Percentiles rank a stretch among this genome's conserved stretches.
Evolutionary conservation across 30 jellyfish, hydroid and myxozoan species (phyloP).

Genomic region (Sanderia malayensis): DNA sequence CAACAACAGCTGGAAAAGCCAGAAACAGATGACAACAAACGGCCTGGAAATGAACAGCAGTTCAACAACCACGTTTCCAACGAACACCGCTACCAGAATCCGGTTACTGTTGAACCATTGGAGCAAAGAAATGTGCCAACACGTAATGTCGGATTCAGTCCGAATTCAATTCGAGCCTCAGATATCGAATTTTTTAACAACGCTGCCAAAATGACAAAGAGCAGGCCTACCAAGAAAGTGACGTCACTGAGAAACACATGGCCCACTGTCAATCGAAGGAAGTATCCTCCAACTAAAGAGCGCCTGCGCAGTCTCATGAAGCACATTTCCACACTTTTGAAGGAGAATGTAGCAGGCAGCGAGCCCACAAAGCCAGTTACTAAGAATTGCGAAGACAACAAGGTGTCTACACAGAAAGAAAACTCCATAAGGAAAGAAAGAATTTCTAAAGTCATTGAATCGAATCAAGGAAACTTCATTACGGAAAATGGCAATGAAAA

Average conservation of each 20-base stretch:
- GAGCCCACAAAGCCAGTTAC: neutral
- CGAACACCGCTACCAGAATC: neutral
- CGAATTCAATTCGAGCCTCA: neutral
- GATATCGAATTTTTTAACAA: constrained; percentile 1
- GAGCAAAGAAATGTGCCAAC: neutral
- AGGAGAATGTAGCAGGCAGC: neutral
- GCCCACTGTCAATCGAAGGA: neutral
- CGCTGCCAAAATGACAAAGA: neutral
- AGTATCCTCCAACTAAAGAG: neutral
- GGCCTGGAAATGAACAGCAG: neutral
- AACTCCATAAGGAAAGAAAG: neutral
- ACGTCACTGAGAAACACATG: neutral
- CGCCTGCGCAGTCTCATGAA: neutral
- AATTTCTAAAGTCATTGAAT: too few relatives aligned
- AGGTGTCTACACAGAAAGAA: neutral
- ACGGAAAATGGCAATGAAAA: too few relatives aligned
- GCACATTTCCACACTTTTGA: neutral
- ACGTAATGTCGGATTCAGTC: neutral
- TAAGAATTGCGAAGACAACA: neutral
- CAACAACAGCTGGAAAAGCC: too few relatives aligned
- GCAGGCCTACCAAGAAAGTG: neutral
- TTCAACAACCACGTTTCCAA: constrained; percentile 2
- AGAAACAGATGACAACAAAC: neutral
- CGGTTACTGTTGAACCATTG: neutral
- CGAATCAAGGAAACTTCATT: too few relatives aligned